Percentiles rank a stretch among this genome's conserved stretches.
Evolutionary conservation across 2,888 invertebrate species (phyloP).

Genomic region (Ephialtes manifestator): DNA sequence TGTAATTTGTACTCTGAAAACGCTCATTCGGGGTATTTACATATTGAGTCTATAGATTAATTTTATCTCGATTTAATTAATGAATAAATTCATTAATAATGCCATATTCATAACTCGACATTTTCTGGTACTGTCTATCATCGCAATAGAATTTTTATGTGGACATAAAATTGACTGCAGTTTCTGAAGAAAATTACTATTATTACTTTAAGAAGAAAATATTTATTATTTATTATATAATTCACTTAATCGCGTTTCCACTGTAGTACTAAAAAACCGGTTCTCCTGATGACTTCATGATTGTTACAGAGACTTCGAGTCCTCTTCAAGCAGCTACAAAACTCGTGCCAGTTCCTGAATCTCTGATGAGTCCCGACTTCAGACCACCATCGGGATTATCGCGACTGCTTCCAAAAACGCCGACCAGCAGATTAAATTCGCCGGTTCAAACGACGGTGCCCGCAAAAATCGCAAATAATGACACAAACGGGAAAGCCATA

Average conservation of each 20-base stretch:
- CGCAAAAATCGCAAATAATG: slow-evolving; percentile 74
- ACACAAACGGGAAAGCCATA: slow-evolving; percentile 79
- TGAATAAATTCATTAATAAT: too few species aligned
- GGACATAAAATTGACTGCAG: background rate
- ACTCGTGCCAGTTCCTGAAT: slow-evolving; percentile 95
- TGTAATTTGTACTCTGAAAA: too few species aligned
- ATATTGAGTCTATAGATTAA: too few species aligned
- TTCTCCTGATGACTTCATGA: background rate
- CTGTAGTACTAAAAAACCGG: background rate
- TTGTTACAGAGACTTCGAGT: slow-evolving; percentile 85
- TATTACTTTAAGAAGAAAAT: background rate
- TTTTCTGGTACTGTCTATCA: background rate
- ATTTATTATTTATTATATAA: too few species aligned
- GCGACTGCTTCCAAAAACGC: slow-evolving; percentile 80
- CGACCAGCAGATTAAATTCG: slow-evolving; percentile 81
- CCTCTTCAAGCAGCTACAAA: slow-evolving; percentile 94
- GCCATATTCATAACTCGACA: background rate
- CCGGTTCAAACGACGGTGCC: slow-evolving; percentile 81
- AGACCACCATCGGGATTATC: slow-evolving; percentile 84
- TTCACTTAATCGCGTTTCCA: background rate
- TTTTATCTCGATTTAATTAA: too few species aligned
- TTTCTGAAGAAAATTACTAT: background rate
- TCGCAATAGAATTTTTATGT: background rate
- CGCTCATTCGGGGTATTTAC: too few species aligned
- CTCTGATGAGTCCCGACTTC: slow-evolving; percentile 94